These are phyloP conservation scores for Tachina grossa DNA, from an alignment of 2,888 invertebrate species.

Conservation along the genomic window DNA sequence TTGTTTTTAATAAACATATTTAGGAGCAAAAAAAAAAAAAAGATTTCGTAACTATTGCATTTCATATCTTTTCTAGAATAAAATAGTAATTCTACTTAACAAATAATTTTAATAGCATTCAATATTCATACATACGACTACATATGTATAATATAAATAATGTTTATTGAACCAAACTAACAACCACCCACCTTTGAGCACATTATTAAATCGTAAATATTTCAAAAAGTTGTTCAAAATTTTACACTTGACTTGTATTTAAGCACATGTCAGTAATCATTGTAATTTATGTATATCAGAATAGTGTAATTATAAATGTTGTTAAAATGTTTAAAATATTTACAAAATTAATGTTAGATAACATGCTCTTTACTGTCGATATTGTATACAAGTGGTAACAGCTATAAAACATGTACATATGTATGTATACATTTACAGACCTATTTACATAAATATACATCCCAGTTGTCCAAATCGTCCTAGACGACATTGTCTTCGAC, in stretches of 20 bases:
- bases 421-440: not conserved
- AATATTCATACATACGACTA: not conserved
- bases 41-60: not conserved
- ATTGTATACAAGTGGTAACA: constrained; percentile 6
- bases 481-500: too few species aligned
- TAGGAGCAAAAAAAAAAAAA: too few species aligned
- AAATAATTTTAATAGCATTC: constrained; percentile 10
- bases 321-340: constrained; percentile 48
- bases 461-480: too few species aligned
- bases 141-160: not conserved
- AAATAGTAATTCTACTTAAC: not conserved
- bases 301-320: constrained; percentile 44
- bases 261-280: constrained; percentile 57
- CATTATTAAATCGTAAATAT: constrained; percentile 12
- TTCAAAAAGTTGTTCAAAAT: constrained; percentile 34
- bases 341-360: constrained; percentile 49
- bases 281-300: constrained; percentile 24
- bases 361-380: constrained; percentile 31
- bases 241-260: constrained; percentile 43
- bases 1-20: too few species aligned
- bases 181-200: constrained; percentile 5
- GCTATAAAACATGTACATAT: constrained; percentile 40
- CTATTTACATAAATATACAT: too few species aligned
- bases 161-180: constrained; percentile 20
- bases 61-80: not conserved